A percentile compares a stretch with the other conserved stretches of the same genome.
Conservation (phyloP, 35 echinoderm and acorn worm genomes). For the Heliocidaris erythrogramma region DNA sequence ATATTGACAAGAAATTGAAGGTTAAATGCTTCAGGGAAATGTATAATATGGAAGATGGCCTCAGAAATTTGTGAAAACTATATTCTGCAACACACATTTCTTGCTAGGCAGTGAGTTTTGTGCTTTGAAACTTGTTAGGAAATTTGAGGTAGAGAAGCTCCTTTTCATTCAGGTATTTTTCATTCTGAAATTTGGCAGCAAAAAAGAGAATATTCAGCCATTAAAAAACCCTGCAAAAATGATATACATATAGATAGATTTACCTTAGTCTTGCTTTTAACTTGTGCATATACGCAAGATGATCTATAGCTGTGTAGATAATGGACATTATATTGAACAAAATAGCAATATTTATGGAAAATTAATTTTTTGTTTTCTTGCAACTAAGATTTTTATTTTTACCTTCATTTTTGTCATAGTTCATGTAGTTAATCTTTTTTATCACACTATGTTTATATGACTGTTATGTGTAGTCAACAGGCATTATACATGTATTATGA, state of each 20-base stretch:
- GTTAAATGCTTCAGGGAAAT: not conserved
- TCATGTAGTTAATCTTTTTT: not conserved
- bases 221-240: not conserved
- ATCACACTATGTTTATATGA: not conserved
- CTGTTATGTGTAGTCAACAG: not conserved
- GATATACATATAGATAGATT: not conserved
- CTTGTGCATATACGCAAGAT: constrained; percentile 2
- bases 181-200: not conserved
- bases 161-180: not conserved
- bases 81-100: no score
- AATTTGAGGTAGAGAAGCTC: not conserved
- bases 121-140: not conserved
- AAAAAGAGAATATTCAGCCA: not conserved
- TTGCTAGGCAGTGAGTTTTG: not conserved
- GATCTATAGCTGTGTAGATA: not conserved
- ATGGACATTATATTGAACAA: not conserved
- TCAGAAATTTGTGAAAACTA: not conserved
- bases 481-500: not conserved
- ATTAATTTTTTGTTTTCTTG: constrained; percentile 12
- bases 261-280: not conserved
- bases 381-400: not conserved
- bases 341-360: constrained; percentile 12
- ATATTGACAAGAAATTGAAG: not conserved
- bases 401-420: not conserved
- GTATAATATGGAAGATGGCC: not conserved